A percentile compares a stretch with the other conserved stretches of the same genome.
phyloP scores from a whole-genome alignment of 2,888 invertebrate species.

The Drosophila kambysellisi region DNA sequence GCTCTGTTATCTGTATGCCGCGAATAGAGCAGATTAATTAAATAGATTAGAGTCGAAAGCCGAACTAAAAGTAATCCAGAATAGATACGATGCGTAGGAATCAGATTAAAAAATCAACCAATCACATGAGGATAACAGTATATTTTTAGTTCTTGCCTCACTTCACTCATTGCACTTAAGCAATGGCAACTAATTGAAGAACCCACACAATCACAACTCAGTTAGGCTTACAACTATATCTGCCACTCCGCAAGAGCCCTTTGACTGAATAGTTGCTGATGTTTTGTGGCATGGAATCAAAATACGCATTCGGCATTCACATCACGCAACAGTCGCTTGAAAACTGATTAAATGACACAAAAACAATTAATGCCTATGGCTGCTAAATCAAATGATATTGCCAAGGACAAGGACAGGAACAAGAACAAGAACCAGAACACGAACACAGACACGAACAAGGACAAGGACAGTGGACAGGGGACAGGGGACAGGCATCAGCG shows the following conservation, averaged over 20 bases:
- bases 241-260: not conserved
- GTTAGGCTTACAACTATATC: slow-evolving; percentile 20
- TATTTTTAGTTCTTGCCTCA: not conserved
- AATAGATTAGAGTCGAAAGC: not conserved
- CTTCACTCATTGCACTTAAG: not conserved
- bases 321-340: slow-evolving; percentile 53
- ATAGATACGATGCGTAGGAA: not conserved
- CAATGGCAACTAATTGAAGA: slow-evolving; percentile 34
- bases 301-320: slow-evolving; percentile 27
- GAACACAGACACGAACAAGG: slow-evolving; percentile 6
- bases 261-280: not conserved
- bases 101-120: not conserved
- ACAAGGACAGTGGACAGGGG: slow-evolving; percentile 24
- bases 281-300: not conserved
- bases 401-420: slow-evolving; percentile 59
- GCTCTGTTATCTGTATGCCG: not conserved
- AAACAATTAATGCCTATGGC: slow-evolving; percentile 76
- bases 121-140: not conserved
- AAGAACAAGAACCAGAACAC: slow-evolving; percentile 16
- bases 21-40: not conserved
- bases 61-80: not conserved
- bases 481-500: slow-evolving; percentile 50
- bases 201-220: slow-evolving; percentile 20
- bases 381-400: slow-evolving; percentile 76
- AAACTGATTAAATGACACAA: slow-evolving; percentile 67